Conservation (phyloP, 2,113 vertebrate genomes). For the Atrichornis clamosus region DNA sequence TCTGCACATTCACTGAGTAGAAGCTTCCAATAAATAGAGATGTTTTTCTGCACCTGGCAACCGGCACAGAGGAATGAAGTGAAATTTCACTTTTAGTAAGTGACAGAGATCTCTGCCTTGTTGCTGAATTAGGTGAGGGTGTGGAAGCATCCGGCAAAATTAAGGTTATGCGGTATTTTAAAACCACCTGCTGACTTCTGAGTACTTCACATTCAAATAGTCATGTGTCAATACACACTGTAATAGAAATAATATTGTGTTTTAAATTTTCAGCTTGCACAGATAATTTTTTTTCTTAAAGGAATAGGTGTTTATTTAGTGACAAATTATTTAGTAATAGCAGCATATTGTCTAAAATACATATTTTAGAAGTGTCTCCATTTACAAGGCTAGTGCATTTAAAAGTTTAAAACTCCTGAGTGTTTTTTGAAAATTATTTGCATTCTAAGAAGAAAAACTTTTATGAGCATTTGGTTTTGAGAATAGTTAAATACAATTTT, state of each 20-base stretch:
- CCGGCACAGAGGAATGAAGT: background rate
- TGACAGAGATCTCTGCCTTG: background rate
- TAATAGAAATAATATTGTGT: background rate
- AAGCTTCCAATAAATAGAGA: background rate
- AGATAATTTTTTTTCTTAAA: background rate
- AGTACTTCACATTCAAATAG: background rate
- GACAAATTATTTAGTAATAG: background rate
- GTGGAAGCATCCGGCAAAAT: background rate
- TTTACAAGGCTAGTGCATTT: background rate
- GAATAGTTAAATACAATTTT: background rate
- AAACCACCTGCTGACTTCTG: background rate
- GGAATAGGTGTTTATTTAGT: background rate
- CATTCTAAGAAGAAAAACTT: background rate
- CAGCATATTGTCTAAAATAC: background rate
- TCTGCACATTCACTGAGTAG: background rate
- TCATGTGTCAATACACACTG: background rate
- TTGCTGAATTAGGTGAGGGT: background rate
- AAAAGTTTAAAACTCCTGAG: background rate
- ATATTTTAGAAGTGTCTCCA: background rate
- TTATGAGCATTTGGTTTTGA: background rate
- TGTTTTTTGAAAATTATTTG: background rate
- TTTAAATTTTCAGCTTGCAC: background rate
- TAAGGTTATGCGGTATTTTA: background rate
- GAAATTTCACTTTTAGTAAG: constrained; percentile 1
- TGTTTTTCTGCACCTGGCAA: background rate